phyloP scores from a whole-genome alignment of 2,888 invertebrate genomes.

The Zeuzera pyrina region DNA sequence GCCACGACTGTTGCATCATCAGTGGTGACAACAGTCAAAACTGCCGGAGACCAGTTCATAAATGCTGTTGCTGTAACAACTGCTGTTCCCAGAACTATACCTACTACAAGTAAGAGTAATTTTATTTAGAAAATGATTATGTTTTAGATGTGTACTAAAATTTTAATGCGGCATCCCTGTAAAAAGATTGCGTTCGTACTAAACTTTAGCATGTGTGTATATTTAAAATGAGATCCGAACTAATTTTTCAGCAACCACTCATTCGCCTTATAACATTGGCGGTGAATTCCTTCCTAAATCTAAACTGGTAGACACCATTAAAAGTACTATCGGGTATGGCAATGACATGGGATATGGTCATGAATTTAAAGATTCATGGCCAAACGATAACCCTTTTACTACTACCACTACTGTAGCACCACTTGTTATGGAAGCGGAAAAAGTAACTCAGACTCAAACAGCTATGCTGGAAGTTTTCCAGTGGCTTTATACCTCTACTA shows the following conservation, averaged over 20 bases:
- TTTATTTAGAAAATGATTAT: background rate
- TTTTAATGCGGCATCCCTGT: constrained; percentile 1
- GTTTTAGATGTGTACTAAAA: background rate
- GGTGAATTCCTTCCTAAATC: constrained; percentile 62
- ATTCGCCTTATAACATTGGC: constrained; percentile 59
- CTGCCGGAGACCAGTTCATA: constrained; percentile 49
- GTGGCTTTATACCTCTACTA: constrained; percentile 62
- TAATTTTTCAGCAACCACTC: constrained; percentile 65
- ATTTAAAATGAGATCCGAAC: constrained; percentile 46
- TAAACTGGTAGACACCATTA: constrained; percentile 64
- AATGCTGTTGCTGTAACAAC: constrained; percentile 51
- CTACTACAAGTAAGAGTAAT: constrained; percentile 63
- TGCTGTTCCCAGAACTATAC: constrained; percentile 53
- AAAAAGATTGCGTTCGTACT: constrained; percentile 24
- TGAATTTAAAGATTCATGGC: constrained; percentile 58
- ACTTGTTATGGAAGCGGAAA: constrained; percentile 54
- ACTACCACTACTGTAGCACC: constrained; percentile 58
- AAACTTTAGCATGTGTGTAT: constrained; percentile 41
- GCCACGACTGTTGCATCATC: constrained; percentile 65
- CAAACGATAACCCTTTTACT: constrained; percentile 67
- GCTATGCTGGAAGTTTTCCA: constrained; percentile 69
- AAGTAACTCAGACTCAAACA: constrained; percentile 63
- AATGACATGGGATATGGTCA: constrained; percentile 50
- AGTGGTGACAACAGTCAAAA: constrained; percentile 52
- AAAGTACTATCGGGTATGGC: constrained; percentile 63